These are phyloP conservation scores for Nomada fucata DNA, from an alignment of 2,888 invertebrate species.

Conservation along the genomic window DNA sequence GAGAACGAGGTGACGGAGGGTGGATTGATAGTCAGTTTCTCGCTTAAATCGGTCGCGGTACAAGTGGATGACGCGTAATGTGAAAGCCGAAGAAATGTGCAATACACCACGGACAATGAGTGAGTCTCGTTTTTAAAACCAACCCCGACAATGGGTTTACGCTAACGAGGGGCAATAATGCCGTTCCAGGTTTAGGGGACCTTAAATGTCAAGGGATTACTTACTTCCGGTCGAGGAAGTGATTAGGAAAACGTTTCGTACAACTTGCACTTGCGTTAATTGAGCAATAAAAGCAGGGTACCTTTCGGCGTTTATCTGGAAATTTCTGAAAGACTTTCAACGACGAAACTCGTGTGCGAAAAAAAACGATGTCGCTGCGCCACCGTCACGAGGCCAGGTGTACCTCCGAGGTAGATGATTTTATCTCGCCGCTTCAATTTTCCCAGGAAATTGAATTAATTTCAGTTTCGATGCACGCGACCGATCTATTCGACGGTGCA, in stretches of 20 bases:
- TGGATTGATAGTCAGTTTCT: constrained; percentile 58
- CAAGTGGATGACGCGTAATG: constrained; percentile 62
- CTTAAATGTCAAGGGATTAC: too few species aligned
- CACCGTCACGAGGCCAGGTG: constrained; percentile 34
- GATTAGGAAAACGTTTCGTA: too few species aligned
- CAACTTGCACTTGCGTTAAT: too few species aligned
- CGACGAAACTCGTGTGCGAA: too few species aligned
- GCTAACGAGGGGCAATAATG: constrained; percentile 55
- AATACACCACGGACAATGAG: constrained; percentile 69
- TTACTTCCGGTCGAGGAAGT: too few species aligned
- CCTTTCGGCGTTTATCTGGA: too few species aligned
- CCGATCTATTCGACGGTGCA: constrained; percentile 40
- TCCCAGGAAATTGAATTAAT: constrained; percentile 66
- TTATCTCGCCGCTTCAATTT: constrained; percentile 64
- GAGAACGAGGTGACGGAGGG: constrained; percentile 58
- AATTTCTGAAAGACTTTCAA: too few species aligned
- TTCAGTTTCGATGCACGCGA: constrained; percentile 59
- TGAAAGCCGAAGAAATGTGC: constrained; percentile 67
- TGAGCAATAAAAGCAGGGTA: too few species aligned
- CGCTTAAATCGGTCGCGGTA: constrained; percentile 45
- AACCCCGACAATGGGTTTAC: constrained; percentile 3
- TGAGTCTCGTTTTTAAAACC: constrained; percentile 40
- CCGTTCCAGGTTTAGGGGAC: too few species aligned
- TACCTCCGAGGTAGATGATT: constrained; percentile 53
- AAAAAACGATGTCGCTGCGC: constrained; percentile 15